These are phyloP conservation scores for Sinocyclocheilus anshuiensis DNA, from an alignment of 2,113 vertebrate species.

Conservation along the genomic window DNA sequence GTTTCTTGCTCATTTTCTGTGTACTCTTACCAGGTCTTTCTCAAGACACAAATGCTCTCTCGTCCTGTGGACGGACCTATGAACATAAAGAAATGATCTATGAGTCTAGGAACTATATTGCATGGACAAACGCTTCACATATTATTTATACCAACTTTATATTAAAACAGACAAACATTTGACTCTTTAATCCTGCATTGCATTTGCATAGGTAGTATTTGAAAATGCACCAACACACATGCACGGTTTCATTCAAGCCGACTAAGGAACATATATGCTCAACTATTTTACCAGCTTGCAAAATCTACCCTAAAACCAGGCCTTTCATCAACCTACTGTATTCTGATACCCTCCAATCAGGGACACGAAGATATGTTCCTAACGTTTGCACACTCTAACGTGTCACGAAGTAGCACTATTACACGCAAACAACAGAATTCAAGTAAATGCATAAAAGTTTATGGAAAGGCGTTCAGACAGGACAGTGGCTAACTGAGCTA, in stretches of 20 bases:
- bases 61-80: constrained; percentile 38
- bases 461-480: neutral
- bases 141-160: neutral
- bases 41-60: constrained; percentile 39
- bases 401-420: neutral
- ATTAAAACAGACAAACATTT: neutral
- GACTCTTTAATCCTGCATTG: neutral
- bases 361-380: neutral
- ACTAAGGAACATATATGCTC: neutral
- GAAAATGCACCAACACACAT: neutral
- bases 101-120: neutral
- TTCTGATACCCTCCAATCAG: neutral
- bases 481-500: constrained; percentile 9
- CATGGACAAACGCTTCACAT: neutral
- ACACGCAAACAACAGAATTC: neutral
- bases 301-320: neutral
- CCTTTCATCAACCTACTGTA: neutral
- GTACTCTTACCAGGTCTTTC: constrained; percentile 41
- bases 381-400: neutral
- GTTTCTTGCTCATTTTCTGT: constrained; percentile 87
- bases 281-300: constrained; percentile 3
- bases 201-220: neutral
- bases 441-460: neutral
- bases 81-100: neutral
- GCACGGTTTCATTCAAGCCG: neutral